phyloP scores from a whole-genome alignment of 2,113 vertebrate species.

The Apodemus sylvaticus region DNA sequence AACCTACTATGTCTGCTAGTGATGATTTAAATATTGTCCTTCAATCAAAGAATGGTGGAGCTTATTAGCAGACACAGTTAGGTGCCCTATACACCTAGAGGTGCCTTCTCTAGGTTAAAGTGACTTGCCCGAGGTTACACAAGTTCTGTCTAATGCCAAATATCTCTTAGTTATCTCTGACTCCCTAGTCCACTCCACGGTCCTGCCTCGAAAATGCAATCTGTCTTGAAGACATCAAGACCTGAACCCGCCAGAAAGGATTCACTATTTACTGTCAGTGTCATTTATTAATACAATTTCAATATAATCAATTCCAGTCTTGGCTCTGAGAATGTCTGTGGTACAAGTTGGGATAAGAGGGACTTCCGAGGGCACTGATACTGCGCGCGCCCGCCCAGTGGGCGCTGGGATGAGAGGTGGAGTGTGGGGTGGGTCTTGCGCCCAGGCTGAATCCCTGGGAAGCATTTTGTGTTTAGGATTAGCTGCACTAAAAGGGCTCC shows the following conservation, averaged over 20 bases:
- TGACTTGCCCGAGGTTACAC: not conserved
- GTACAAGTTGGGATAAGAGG: not conserved
- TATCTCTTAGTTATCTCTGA: not conserved
- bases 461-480: not conserved
- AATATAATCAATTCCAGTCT: not conserved
- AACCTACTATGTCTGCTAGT: rapidly evolving
- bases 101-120: not conserved
- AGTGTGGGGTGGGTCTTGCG: not conserved
- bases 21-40: not conserved
- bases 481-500: rapidly evolving
- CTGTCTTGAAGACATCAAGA: not conserved
- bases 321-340: not conserved
- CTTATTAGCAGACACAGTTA: not conserved
- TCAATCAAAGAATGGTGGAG: not conserved
- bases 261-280: not conserved
- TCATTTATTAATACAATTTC: not conserved
- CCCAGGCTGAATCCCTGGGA: not conserved
- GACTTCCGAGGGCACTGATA: not conserved
- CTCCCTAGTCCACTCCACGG: not conserved
- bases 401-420: too few species aligned
- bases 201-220: not conserved
- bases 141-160: not conserved
- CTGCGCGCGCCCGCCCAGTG: rapidly evolving
- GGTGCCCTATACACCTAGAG: too few species aligned
- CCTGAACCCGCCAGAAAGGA: not conserved